Base-by-base conservation (phyloP, 2,113 vertebrate species). In the Tenrec ecaudatus region DNA sequence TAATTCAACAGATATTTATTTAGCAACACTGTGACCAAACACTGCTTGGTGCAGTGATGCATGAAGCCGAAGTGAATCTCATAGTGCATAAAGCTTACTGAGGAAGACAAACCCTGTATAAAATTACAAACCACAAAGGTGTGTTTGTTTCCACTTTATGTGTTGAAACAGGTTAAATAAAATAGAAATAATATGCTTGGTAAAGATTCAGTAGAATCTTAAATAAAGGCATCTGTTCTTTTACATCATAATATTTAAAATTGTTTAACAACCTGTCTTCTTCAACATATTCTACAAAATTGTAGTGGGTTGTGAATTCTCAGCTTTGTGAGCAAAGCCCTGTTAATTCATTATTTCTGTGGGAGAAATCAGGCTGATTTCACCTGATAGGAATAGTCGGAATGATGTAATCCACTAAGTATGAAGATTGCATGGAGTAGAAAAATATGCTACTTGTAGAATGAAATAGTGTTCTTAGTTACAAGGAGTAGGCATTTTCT, bases 311-410 rank as follows among this genome's bases (percentile, higher is more conserved):
- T 68, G 33, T 53, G 77, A 86, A n/a, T 92, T 93, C 33, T 62
- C 47, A 69, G 77, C 68, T 78, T 92, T 93, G n/a, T 82, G 77
- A 89, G 57, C 47, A 82, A 77, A 27, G 15, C 38, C 77, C 31
- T 93, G 25, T 88, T 89, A 69, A 76, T 81, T 89, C 33, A 66
- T 81, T 86, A 38, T 78, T 90, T 82, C 27, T 77, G 2, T 75
- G 90, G 66, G 81, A 53, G 86, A 69, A 77, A 62, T 85, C 40
- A 66, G 68, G 69, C 38, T 86, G n/a, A 60, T 87, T 95, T 90
- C 87, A 90, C 27, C 33, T 90, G 87, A 95, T 53, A 71, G n/a
- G 38, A 84, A 76, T 4, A 79, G 83, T 93, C 75, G 88, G 85
- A 92, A 82, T 82, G 82, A 82, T 89, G 7, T 86, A 86, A 71